A percentile compares a stretch with the other conserved stretches of the same genome.
These are phyloP conservation scores for Mellilla xanthometata DNA, from an alignment of 2,888 invertebrate species.

Conservation along the genomic window DNA sequence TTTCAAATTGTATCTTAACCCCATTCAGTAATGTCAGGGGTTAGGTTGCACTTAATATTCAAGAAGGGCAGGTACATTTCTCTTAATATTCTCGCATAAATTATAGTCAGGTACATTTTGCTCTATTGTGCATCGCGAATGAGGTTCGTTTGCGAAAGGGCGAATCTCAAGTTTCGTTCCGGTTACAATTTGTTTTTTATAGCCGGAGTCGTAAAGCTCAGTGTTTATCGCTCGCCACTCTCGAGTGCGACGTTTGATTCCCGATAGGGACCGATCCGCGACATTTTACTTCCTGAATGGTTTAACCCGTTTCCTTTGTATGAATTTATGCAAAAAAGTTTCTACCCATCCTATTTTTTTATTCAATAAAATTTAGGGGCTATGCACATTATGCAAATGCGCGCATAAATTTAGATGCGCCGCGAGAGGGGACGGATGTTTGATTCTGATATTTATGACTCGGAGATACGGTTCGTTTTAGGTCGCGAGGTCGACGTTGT, in stretches of 20 bases:
- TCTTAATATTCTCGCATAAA: slow-evolving; percentile 83
- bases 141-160: slow-evolving; percentile 50
- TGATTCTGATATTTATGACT: slow-evolving; percentile 36
- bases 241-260: slow-evolving; percentile 53
- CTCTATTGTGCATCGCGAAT: slow-evolving; percentile 70
- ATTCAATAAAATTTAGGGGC: slow-evolving; percentile 82
- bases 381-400: slow-evolving; percentile 83
- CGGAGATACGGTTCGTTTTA: slow-evolving; percentile 41
- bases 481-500: slow-evolving; percentile 38
- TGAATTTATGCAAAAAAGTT: slow-evolving; percentile 83
- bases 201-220: slow-evolving; percentile 36
- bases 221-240: slow-evolving; percentile 30
- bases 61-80: slow-evolving; percentile 83
- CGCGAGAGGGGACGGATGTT: slow-evolving; percentile 37
- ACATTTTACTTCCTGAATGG: slow-evolving; percentile 78
- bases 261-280: slow-evolving; percentile 62
- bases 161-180: slow-evolving; percentile 37
- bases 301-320: slow-evolving; percentile 82
- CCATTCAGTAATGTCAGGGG: slow-evolving; percentile 82
- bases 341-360: slow-evolving; percentile 83
- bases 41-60: slow-evolving; percentile 84
- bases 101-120: slow-evolving; percentile 83
- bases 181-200: slow-evolving; percentile 48
- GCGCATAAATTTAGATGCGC: slow-evolving; percentile 77
- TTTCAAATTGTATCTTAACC: slow-evolving; percentile 82